Evolutionary conservation across 2,888 invertebrate genomes (phyloP).

Genomic region (Ophion obscuratus): DNA sequence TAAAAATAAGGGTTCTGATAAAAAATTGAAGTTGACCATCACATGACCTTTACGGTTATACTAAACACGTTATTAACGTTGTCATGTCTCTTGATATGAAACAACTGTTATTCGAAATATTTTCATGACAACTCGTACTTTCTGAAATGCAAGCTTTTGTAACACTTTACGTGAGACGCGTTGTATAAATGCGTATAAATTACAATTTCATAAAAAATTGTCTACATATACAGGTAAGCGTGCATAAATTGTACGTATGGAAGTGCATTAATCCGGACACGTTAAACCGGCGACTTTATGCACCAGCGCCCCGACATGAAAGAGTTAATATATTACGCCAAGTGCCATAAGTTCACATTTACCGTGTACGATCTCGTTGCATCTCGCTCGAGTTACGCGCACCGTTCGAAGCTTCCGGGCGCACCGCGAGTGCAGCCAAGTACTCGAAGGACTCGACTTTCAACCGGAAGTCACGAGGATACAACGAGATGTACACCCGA

Average conservation of each 20-base stretch:
- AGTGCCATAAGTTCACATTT: slow-evolving; percentile 49
- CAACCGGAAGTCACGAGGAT: slow-evolving; percentile 46
- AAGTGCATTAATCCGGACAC: slow-evolving; percentile 55
- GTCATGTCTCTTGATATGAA: too few relatives aligned
- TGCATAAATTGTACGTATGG: slow-evolving; percentile 12
- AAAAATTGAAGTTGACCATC: too few relatives aligned
- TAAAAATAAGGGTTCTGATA: too few relatives aligned
- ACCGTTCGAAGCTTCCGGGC: slow-evolving; percentile 48
- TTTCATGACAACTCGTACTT: too few relatives aligned
- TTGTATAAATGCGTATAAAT: too few relatives aligned
- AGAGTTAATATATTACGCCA: slow-evolving; percentile 51
- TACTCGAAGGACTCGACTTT: slow-evolving; percentile 47
- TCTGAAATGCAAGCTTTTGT: too few relatives aligned
- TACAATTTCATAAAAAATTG: too few relatives aligned
- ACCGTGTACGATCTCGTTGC: slow-evolving; percentile 28
- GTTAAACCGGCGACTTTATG: slow-evolving; percentile 50
- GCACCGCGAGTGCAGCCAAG: not conserved
- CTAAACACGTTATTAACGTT: too few relatives aligned
- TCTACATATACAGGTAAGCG: slow-evolving; percentile 9
- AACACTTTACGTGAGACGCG: too few relatives aligned
- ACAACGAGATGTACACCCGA: not conserved
- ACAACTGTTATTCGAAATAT: too few relatives aligned
- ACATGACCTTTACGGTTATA: too few relatives aligned
- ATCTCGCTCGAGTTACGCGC: slow-evolving; percentile 50
- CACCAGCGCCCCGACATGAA: slow-evolving; percentile 44